A percentile compares a stretch with the other conserved stretches of the same genome.
Conservation (phyloP, 2,797 vertebrate genomes). For the Bryconaethiops microstoma region DNA sequence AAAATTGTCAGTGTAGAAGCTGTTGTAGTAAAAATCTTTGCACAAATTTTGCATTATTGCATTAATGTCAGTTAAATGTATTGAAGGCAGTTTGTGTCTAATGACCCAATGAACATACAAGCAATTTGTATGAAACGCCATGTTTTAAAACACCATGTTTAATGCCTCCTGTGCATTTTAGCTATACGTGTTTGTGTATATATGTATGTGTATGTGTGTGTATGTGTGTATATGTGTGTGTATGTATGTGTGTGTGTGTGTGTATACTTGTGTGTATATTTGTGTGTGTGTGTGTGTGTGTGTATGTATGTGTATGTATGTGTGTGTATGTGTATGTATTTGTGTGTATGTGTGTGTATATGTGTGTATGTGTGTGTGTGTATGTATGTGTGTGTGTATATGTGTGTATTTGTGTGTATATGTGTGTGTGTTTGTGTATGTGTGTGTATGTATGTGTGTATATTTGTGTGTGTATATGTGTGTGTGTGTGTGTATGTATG, state of each 20-base stretch:
- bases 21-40: too few species aligned
- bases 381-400: constrained; percentile 56
- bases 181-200: too few species aligned
- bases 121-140: neutral
- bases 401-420: constrained; percentile 46
- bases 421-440: constrained; percentile 59
- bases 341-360: constrained; percentile 54
- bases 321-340: constrained; percentile 49
- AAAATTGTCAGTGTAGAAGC: too few species aligned
- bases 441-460: too few species aligned
- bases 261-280: constrained; percentile 48
- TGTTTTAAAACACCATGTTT: neutral
- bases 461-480: constrained; percentile 57
- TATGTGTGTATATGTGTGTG: constrained; percentile 56
- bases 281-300: constrained; percentile 55
- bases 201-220: constrained; percentile 57
- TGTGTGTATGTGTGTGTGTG: constrained; percentile 53
- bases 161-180: neutral
- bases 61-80: too few species aligned
- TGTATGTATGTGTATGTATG: constrained; percentile 56
- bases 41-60: too few species aligned
- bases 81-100: too few species aligned
- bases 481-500: constrained; percentile 55
- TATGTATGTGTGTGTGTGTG: constrained; percentile 54
- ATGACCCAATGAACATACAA: too few species aligned